These are phyloP conservation scores for Pangasius larnaudii DNA, from an alignment of 2,797 vertebrate species.

Conservation along the genomic window DNA sequence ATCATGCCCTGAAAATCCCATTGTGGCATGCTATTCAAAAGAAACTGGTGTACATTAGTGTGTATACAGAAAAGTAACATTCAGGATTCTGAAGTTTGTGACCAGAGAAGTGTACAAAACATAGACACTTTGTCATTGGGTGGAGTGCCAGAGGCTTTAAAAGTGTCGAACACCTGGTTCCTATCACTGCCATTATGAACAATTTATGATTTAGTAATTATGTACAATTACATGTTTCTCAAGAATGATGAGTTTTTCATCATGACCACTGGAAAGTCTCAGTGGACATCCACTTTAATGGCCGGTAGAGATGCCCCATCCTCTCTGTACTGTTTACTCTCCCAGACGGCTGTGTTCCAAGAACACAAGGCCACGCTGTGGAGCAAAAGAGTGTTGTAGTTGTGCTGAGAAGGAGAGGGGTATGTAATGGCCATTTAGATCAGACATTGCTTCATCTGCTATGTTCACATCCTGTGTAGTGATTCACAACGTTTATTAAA, in stretches of 20 bases:
- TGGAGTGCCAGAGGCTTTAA: not conserved
- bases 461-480: not conserved
- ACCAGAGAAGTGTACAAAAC: not conserved
- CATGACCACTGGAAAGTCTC: not conserved
- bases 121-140: not conserved
- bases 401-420: slow-evolving; percentile 61
- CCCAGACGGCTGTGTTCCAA: slow-evolving; percentile 79
- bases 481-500: slow-evolving; percentile 11
- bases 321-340: slow-evolving; percentile 79
- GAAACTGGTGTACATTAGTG: not conserved
- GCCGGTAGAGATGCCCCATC: slow-evolving; percentile 62
- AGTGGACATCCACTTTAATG: not conserved
- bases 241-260: not conserved
- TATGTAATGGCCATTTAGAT: slow-evolving; percentile 20
- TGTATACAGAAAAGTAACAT: not conserved
- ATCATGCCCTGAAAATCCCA: not conserved
- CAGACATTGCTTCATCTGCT: not conserved
- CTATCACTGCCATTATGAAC: not conserved
- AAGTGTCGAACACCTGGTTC: not conserved
- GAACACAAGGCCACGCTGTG: slow-evolving; percentile 73
- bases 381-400: slow-evolving; percentile 77
- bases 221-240: not conserved
- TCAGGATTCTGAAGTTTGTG: not conserved
- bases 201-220: not conserved
- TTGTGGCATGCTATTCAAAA: not conserved